These are phyloP conservation scores for Felis chaus DNA, from an alignment of 2,113 vertebrate species.

Conservation along the genomic window DNA sequence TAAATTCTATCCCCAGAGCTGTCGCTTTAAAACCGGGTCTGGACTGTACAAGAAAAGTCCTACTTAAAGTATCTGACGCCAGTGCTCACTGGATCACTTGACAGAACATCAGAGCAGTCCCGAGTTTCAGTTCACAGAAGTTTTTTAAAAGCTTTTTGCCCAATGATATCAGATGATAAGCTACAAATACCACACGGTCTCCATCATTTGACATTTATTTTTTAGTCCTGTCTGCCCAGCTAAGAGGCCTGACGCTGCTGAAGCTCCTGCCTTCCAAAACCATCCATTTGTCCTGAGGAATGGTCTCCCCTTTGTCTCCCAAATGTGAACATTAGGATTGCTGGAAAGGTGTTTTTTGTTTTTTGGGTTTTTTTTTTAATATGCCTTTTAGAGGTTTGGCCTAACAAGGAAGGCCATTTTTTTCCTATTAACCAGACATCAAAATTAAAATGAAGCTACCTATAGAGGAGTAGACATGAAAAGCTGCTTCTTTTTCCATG, in stretches of 20 bases:
- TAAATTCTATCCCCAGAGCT: conserved; percentile 3
- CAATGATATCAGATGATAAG: not conserved
- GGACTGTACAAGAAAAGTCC: not conserved
- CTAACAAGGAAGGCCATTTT: not conserved
- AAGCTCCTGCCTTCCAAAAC: not conserved
- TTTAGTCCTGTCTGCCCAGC: not conserved
- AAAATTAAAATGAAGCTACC: not conserved
- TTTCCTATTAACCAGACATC: not conserved
- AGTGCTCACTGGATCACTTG: not conserved
- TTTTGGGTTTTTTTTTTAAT: not conserved
- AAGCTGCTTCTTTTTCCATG: not conserved
- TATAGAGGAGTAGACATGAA: not conserved
- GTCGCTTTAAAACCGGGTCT: not conserved
- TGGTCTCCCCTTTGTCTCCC: not conserved
- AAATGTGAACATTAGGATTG: not conserved
- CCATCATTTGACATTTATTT: not conserved
- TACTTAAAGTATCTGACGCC: not conserved
- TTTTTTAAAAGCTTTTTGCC: not conserved
- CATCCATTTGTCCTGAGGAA: not conserved
- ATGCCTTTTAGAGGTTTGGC: not conserved
- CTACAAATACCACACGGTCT: not conserved
- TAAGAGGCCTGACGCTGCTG: not conserved
- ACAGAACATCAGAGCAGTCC: not conserved
- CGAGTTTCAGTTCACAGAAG: not conserved
- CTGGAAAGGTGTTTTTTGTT: not conserved